Conservation (phyloP, 2,888 invertebrate genomes). For the Pocota personata region DNA sequence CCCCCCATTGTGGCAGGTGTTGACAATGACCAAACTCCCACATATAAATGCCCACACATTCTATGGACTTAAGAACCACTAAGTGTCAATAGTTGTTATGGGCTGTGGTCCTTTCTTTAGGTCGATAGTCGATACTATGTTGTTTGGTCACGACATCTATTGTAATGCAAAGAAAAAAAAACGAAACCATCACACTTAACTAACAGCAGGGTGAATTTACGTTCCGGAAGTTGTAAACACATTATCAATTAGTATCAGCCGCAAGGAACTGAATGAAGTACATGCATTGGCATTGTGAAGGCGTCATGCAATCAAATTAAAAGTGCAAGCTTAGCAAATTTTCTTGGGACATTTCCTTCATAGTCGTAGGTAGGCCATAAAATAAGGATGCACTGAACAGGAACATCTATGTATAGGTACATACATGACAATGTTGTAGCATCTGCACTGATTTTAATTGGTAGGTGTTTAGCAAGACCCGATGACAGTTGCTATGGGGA, state of each 20-base stretch:
- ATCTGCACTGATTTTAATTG: neutral
- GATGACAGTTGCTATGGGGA: too few relatives aligned
- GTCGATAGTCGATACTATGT: too few relatives aligned
- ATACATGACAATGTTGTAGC: neutral
- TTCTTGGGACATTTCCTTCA: neutral
- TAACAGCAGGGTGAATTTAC: constrained; percentile 32
- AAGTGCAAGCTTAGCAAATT: neutral
- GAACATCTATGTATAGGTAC: too few relatives aligned
- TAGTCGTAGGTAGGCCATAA: neutral
- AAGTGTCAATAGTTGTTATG: constrained; percentile 17
- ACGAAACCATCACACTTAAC: neutral
- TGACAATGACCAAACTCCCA: neutral
- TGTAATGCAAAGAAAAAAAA: neutral
- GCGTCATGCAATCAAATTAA: constrained; percentile 6
- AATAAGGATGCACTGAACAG: neutral
- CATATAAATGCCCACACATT: neutral
- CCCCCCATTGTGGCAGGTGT: neutral
- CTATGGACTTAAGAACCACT: neutral
- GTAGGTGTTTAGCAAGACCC: too few relatives aligned
- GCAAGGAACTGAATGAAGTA: neutral
- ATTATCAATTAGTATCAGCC: constrained; percentile 37
- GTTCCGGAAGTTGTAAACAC: constrained; percentile 58
- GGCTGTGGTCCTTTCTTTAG: neutral
- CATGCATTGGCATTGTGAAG: neutral
- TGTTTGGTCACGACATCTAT: neutral